Evolutionary conservation across 2,888 invertebrate species (phyloP).

Genomic region (Notodonta ziczac): DNA sequence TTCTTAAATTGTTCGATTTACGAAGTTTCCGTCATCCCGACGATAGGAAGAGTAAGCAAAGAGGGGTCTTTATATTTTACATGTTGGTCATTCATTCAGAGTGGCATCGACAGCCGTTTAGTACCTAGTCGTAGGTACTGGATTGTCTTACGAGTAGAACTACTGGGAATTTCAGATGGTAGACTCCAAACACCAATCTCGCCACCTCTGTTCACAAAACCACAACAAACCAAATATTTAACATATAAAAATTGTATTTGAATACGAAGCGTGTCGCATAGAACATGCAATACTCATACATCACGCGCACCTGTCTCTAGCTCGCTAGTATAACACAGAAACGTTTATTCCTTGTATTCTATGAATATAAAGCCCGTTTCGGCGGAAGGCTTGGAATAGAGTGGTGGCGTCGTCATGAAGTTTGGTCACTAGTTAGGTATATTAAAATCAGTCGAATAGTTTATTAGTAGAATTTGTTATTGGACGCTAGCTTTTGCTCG

Average conservation of each 20-base stretch:
- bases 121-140: no score
- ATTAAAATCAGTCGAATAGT: not conserved
- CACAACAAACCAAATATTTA: constrained; percentile 15
- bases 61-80: no score
- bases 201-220: constrained; percentile 2
- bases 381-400: constrained; percentile 17
- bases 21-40: no score
- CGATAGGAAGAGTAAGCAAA: no score
- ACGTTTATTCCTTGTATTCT: constrained; percentile 30
- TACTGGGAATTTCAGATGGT: no score
- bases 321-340: constrained; percentile 17
- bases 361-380: constrained; percentile 49
- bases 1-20: no score
- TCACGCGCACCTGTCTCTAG: constrained; percentile 55
- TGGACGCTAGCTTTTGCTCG: no score
- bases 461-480: not conserved
- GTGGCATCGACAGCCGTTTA: no score
- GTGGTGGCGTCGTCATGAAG: constrained; percentile 11
- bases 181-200: no score
- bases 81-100: no score
- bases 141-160: no score
- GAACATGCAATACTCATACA: constrained; percentile 51
- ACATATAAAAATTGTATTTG: constrained; percentile 39
- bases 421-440: not conserved
- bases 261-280: constrained; percentile 40